Base-by-base conservation (phyloP, 1,140 invertebrate genomes). In the Zaprionus tsacasi region DNA sequence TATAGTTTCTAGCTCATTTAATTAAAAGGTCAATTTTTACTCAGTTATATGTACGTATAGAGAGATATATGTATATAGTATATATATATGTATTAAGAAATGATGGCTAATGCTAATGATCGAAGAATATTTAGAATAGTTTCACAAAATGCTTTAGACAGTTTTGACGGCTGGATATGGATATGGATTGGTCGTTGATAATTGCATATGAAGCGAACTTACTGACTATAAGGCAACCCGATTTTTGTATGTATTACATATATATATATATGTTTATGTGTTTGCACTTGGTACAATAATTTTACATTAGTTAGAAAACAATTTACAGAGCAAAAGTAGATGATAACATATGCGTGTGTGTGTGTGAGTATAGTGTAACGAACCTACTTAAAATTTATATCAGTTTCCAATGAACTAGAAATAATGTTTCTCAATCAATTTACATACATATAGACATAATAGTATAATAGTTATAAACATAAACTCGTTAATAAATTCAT, bases 401-500 rank as follows among this genome's bases (percentile, higher is more conserved):
- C 78, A 72, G 88, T 78, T 83, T 74, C 79, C 69, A 73, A 78
- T 81, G 55, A 79, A 85, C 82, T 81, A 81, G 75, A 86, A 74
- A 81, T 70, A 65, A 57, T 45, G 59, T 66, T 70, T 79, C 64
- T 57, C 67, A 45, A 60, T 76, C 70, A 50, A 50, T 70, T 75
- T 86, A 86, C 68, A 86, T 69, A 45, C 25, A 60, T 45, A 56
- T n/a, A 66, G 38, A 54, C 33, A 66, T n/a, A 55, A 21, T 38
- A 54, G 35, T 64, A 64, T 43, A 57, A 57, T 40, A 40, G 38
- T 21, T 50, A 50, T 64, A 64, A 64, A 64, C 61, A 78, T 88
- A 89, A 89, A 89, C 85, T 89, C 85, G 85, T 89, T 90, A 89
- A 90, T 89, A 89, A 89, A 89, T 89, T 89, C 85, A 85, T 89